Evolutionary conservation across 2,888 invertebrate species (phyloP).

Genomic region (Caenorhabditis sp.): DNA sequence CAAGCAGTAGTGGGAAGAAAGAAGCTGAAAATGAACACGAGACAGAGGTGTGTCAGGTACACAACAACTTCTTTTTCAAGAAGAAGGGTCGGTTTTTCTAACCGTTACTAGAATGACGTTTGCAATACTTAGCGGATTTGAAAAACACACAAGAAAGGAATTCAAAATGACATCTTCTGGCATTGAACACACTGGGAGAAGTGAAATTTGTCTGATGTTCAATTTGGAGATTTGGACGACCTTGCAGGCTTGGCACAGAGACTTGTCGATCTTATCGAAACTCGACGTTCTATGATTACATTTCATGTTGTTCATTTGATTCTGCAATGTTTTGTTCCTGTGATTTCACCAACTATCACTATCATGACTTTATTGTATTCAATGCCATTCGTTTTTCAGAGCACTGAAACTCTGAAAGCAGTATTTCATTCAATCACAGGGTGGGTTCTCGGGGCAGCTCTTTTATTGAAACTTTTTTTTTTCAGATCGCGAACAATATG

Average conservation of each 20-base stretch:
- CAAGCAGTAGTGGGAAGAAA: conserved; percentile 23
- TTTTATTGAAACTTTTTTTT: no score
- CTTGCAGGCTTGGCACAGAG: no score
- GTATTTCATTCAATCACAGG: conserved; percentile 40
- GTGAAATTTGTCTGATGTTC: no score
- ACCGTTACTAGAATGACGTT: conserved; percentile 24
- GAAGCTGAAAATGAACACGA: conserved; percentile 30
- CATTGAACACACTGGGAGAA: no score
- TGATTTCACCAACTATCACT: neutral
- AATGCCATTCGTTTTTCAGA: conserved; percentile 34
- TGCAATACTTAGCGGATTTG: conserved; percentile 1
- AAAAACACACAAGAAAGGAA: no score
- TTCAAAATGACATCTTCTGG: conserved; percentile 8
- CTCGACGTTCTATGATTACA: no score
- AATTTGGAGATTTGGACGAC: no score
- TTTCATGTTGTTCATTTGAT: neutral
- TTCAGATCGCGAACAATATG: conserved; percentile 34
- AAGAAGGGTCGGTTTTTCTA: conserved; percentile 8
- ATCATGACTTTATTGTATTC: conserved; percentile 27
- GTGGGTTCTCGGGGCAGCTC: no score
- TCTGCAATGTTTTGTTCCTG: neutral
- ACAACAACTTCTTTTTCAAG: conserved; percentile 33
- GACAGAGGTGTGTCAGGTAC: conserved; percentile 25
- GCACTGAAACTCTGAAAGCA: conserved; percentile 39
- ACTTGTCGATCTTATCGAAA: no score